Evolutionary conservation across 2,113 vertebrate species (phyloP), one percentile per base, ranked within the genome.

Genomic region (Damaliscus lunatus): DNA sequence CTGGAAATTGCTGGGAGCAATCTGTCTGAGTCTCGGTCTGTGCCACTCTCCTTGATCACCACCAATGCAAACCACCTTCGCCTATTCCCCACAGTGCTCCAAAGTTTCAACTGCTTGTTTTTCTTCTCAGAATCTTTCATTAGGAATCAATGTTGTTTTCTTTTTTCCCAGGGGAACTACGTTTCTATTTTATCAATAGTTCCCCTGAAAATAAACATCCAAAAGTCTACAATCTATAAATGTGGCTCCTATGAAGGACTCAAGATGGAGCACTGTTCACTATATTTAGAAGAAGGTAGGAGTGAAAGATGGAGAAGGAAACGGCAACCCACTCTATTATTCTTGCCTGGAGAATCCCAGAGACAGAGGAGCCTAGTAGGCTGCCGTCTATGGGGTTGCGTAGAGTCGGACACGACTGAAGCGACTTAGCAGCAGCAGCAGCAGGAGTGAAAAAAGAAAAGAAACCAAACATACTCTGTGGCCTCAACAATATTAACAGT

Each of bases 111-210:
- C 14, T 78, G 40, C 29, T 91, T 94, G 3, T 82, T 53, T 74
- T 77, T 53, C 43, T 90, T 59, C 55, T 90, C 40, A 52, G 77
- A 55, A 88, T 84, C 19, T 71, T 86, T 93, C 57, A 60, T 36
- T 94, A 85, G 52, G 36, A 83, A 85, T 15, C n/a, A 88, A 90
- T 67, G 50, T 29, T 89, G 31, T 95, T 74, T 36, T 83, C 77
- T 91, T 90, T 84, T 78, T 91, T 87, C 92, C 86, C 81, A 95
- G 59, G 93, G 25, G 43, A 96, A 62, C 21, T 87, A 89, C n/a
- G 81, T 52, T 92, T 80, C 67, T 43, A 86, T 64, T 89, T 16
- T 31, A 64, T 52, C 25, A 89, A 60, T n/a, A 86, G 48, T 59
- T 71, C 43, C 64, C 87, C 59, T 78, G 60, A 97, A 93, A 86